Percentiles rank a stretch among this genome's conserved stretches.
Conservation (phyloP, 2,797 vertebrate genomes). For the Neostethus bicornis region DNA sequence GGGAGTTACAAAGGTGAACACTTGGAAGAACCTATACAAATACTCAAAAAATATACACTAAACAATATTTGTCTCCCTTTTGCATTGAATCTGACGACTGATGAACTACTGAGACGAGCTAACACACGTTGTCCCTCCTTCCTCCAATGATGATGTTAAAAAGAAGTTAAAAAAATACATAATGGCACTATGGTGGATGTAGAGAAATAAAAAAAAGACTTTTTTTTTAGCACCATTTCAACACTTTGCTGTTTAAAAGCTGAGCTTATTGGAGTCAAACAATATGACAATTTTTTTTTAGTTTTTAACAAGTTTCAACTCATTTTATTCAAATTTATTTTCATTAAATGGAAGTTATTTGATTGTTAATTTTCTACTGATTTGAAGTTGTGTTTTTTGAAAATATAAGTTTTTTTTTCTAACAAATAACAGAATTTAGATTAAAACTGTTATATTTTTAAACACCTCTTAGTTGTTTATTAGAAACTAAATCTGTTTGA, state of each 20-base stretch:
- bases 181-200: conserved; percentile 53
- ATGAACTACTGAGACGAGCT: conserved; percentile 51
- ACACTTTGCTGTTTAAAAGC: conserved; percentile 49
- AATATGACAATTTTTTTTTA: conserved; percentile 14
- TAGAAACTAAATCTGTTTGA: no score
- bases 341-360: no score
- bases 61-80: conserved; percentile 72
- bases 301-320: no score
- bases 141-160: conserved; percentile 30
- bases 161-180: conserved; percentile 51
- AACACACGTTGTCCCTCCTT: conserved; percentile 24
- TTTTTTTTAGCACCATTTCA: conserved; percentile 36
- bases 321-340: no score
- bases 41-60: conserved; percentile 72
- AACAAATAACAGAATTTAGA: no score
- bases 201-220: conserved; percentile 8
- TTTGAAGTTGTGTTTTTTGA: no score
- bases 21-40: conserved; percentile 75
- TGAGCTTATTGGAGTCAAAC: conserved; percentile 7
- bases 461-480: no score
- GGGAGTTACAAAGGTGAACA: conserved; percentile 72
- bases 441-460: no score
- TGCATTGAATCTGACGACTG: conserved; percentile 68
- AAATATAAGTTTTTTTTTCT: no score
- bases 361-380: no score